Percentiles rank a stretch among this genome's conserved stretches.
Evolutionary conservation across 2,888 invertebrate genomes (phyloP).

Genomic region (Bombyx huttoni): DNA sequence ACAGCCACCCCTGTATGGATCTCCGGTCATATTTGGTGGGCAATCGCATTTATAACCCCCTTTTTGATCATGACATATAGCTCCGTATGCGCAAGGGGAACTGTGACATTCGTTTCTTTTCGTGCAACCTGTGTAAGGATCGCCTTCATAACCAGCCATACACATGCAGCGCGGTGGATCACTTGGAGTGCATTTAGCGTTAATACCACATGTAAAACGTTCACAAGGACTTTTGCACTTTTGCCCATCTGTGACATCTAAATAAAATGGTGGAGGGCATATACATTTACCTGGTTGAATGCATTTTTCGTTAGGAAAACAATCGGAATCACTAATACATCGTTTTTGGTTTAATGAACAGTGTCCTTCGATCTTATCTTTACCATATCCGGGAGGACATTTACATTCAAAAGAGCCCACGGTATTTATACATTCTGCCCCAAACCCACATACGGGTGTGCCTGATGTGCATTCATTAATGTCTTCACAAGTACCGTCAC

Average conservation of each 20-base stretch:
- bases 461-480: constrained; percentile 87
- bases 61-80: constrained; percentile 88
- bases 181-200: constrained; percentile 90
- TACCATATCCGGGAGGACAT: constrained; percentile 86
- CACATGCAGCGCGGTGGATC: constrained; percentile 93
- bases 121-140: constrained; percentile 86
- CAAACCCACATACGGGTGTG: constrained; percentile 85
- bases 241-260: constrained; percentile 85
- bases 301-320: constrained; percentile 89
- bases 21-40: constrained; percentile 85
- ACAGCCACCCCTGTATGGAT: constrained; percentile 89
- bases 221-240: constrained; percentile 95
- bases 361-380: constrained; percentile 85
- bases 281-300: constrained; percentile 93
- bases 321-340: constrained; percentile 87
- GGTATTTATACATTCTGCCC: constrained; percentile 87
- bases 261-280: constrained; percentile 91
- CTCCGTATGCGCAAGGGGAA: constrained; percentile 89
- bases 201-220: constrained; percentile 89
- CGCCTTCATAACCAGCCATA: constrained; percentile 87
- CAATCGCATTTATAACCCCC: constrained; percentile 90
- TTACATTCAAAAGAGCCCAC: constrained; percentile 84
- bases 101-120: constrained; percentile 90
- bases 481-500: constrained; percentile 88
- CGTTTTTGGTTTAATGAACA: constrained; percentile 87